Conservation (phyloP, 2,888 invertebrate species). For the Perithous albicinctus region DNA sequence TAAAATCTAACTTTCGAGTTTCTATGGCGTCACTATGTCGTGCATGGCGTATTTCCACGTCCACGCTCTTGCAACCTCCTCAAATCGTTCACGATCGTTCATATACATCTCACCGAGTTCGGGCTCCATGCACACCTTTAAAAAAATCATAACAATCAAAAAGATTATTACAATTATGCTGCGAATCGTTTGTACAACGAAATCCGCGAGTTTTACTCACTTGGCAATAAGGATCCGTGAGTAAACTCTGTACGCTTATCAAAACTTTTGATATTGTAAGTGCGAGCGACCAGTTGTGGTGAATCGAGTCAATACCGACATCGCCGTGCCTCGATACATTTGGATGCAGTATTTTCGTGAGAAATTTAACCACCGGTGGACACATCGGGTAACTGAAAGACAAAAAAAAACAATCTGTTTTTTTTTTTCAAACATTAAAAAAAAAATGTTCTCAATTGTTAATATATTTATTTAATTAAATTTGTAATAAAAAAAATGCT, state of each 20-base stretch:
- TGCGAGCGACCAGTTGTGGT: constrained; percentile 98
- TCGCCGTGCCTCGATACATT: constrained; percentile 98
- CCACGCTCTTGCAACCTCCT: constrained; percentile 93
- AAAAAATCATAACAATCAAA: constrained; percentile 21
- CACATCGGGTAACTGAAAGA: constrained; percentile 94
- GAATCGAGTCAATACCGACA: constrained; percentile 97
- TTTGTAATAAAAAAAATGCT: no score
- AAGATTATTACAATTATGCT: background rate
- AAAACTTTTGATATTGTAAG: constrained; percentile 95
- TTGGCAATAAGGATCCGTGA: constrained; percentile 95
- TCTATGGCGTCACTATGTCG: constrained; percentile 86
- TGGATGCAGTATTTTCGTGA: constrained; percentile 97
- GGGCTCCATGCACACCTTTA: constrained; percentile 95
- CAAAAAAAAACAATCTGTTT: background rate
- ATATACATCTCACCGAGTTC: constrained; percentile 92
- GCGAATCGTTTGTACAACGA: background rate
- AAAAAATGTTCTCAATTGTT: no score
- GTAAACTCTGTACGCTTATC: constrained; percentile 94
- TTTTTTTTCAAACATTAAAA: no score
- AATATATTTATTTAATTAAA: no score
- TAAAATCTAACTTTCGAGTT: constrained; percentile 19
- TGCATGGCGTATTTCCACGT: constrained; percentile 97
- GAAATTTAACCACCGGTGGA: constrained; percentile 95
- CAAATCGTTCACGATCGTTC: constrained; percentile 90
- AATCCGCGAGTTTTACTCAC: constrained; percentile 85